Percentiles rank a stretch among this genome's conserved stretches.
These are phyloP conservation scores for Neofelis nebulosa DNA, from an alignment of 2,113 vertebrate genomes.

Conservation along the genomic window DNA sequence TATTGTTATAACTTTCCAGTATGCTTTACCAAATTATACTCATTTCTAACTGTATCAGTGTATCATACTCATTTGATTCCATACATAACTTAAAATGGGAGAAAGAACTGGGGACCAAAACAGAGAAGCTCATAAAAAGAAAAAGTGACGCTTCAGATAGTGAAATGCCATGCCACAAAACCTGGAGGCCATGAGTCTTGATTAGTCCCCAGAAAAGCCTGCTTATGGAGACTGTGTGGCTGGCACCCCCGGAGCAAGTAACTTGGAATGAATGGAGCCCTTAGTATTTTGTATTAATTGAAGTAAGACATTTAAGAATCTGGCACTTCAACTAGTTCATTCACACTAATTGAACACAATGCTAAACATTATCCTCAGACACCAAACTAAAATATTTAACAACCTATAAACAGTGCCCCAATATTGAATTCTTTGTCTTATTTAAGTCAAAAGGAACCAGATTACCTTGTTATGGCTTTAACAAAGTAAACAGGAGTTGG, in stretches of 20 bases:
- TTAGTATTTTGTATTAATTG: slow-evolving; percentile 78
- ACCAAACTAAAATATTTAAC: slow-evolving; percentile 80
- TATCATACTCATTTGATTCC: neutral
- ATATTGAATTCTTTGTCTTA: slow-evolving; percentile 73
- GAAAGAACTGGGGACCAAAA: slow-evolving; percentile 12
- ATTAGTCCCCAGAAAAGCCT: slow-evolving; percentile 73
- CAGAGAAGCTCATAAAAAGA: slow-evolving; percentile 16
- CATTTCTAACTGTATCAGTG: neutral
- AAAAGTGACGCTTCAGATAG: slow-evolving; percentile 45
- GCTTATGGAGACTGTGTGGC: slow-evolving; percentile 74
- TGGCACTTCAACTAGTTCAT: slow-evolving; percentile 28
- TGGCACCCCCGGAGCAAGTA: slow-evolving; percentile 79
- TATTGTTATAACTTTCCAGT: slow-evolving; percentile 20
- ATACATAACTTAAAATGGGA: neutral
- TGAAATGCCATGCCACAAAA: slow-evolving; percentile 66
- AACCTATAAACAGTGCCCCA: slow-evolving; percentile 78
- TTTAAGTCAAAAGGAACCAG: slow-evolving; percentile 63
- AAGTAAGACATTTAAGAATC: slow-evolving; percentile 75
- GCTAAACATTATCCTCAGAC: slow-evolving; percentile 74
- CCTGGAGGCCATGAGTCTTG: slow-evolving; percentile 58
- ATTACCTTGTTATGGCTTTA: slow-evolving; percentile 57
- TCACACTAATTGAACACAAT: slow-evolving; percentile 81
- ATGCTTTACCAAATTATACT: neutral
- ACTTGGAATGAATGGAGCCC: slow-evolving; percentile 77
- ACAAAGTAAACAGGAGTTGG: slow-evolving; percentile 73